Conservation (phyloP, 2,113 vertebrate genomes). For the Nipponia nippon region DNA sequence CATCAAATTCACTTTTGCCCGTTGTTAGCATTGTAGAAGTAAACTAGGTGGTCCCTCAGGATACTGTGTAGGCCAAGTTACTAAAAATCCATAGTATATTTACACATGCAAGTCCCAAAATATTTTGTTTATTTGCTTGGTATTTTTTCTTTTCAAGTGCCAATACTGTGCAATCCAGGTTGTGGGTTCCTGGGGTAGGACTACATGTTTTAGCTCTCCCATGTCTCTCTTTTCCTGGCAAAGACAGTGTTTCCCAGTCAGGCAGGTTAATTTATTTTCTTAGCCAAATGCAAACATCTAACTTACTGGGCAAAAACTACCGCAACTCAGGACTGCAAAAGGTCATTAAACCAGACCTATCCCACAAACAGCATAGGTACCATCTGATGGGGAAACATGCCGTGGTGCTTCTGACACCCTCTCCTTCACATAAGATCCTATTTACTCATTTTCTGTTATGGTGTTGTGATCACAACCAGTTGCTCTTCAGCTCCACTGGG, state of each 20-base stretch:
- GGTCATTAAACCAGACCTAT: neutral
- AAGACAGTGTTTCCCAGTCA: neutral
- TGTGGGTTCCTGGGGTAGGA: neutral
- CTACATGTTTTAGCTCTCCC: neutral
- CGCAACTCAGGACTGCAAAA: neutral
- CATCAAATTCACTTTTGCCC: neutral
- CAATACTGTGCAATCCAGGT: neutral
- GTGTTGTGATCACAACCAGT: neutral
- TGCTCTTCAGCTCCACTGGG: neutral
- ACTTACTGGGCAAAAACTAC: neutral
- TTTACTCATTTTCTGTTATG: neutral
- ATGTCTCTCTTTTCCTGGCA: neutral
- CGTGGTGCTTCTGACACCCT: neutral
- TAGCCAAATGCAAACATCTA: neutral
- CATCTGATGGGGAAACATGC: neutral
- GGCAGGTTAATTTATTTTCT: neutral
- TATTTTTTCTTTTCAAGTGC: neutral
- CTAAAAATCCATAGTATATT: neutral
- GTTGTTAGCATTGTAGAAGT: neutral
- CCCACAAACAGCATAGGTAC: neutral
- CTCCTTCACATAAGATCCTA: neutral
- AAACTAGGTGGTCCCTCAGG: neutral
- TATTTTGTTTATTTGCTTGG: neutral
- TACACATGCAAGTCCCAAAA: neutral
- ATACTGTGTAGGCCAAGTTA: neutral